Evolutionary conservation across 2,888 invertebrate species (phyloP), one percentile per base, ranked within the genome.

Genomic region (Hydriomena furcata): DNA sequence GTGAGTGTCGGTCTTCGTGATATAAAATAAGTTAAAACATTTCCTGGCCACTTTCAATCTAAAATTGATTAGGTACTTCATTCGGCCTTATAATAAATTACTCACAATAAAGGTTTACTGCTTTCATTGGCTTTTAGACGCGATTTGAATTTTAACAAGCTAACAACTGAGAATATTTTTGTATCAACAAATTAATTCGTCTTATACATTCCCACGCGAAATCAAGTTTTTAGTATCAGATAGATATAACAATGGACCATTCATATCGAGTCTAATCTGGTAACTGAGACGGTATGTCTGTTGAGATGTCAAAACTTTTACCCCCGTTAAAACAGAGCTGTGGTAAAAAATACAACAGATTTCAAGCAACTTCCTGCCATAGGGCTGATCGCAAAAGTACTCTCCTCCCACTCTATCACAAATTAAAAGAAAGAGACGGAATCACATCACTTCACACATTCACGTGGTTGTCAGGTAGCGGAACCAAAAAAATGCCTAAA

Each of bases 281-380:
- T 49, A 62, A 55, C 46, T 52, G 67, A 75, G 79, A 79, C 77
- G 70, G 73, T 71, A 66, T 68, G 81, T 79, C 80, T 79, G 78
- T 76, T 68, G 62, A 69, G 66, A 73, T 73, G 78, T 79, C 79
- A 80, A 77, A 81, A 79, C 69, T 68, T 63, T 66, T 74, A 79
- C 79, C 83, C 81, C 79, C 74, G 80, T 79, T 79, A 77, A 84
- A 82, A 86, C 82, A 82, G 77, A 76, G 66, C 61, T 73, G 73
- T 59, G 72, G 73, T 78, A 82, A 85, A 85, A 89, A 86, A 83
- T 72, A 81, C 74, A 84, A 84, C 89, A 90, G 90, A 88, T 88
- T 85, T 83, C 76, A 69, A 82, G 73, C 61, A 71, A 89, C 89
- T 87, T 89, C 90, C 90, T 90, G 88, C 75, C 31, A 70, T 73